phyloP scores from a whole-genome alignment of 2,113 vertebrate genomes.

The Lampris megalopsis region DNA sequence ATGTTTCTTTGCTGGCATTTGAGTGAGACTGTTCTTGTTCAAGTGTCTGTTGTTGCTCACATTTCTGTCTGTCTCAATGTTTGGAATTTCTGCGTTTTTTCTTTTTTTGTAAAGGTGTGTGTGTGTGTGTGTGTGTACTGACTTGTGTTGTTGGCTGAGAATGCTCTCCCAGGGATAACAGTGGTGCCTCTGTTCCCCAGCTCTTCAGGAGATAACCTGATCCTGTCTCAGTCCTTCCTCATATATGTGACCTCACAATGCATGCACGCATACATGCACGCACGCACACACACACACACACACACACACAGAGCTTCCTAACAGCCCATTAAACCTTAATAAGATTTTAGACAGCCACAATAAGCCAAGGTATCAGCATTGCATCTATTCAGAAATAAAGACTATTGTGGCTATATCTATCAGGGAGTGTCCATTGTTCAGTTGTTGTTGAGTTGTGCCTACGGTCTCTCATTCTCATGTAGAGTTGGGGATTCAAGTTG shows the following conservation, averaged over 20 bases:
- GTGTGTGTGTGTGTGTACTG: neutral
- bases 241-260: neutral
- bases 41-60: too few species aligned
- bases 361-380: neutral
- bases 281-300: neutral
- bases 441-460: neutral
- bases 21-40: too few species aligned
- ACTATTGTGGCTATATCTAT: neutral
- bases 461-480: too few species aligned
- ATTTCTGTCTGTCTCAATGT: too few species aligned
- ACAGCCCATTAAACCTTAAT: neutral
- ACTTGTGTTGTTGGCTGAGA: neutral
- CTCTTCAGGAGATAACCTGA: conserved; percentile 55
- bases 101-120: conserved; percentile 3
- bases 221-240: neutral
- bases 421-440: neutral
- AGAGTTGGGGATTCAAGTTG: too few species aligned
- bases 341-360: neutral
- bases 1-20: neutral
- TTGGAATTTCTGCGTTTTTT: neutral
- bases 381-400: too few species aligned
- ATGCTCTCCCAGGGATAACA: conserved; percentile 48
- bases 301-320: neutral
- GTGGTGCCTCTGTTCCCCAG: conserved; percentile 49
- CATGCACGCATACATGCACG: conserved; percentile 4